Conservation (phyloP, 2,113 vertebrate species). For the Mus pahari region DNA sequence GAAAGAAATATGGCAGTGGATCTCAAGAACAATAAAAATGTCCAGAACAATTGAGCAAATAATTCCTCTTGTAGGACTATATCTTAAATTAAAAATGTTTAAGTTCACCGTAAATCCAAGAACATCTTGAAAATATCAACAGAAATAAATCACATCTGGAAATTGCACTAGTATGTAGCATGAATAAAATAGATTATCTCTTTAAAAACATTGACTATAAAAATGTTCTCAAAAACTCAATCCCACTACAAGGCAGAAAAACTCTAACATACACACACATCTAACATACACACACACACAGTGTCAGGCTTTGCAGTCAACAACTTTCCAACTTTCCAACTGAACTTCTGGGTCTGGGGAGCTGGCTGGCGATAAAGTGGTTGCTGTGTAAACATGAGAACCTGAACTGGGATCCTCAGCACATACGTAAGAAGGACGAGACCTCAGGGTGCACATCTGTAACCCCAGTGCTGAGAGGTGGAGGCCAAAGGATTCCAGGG, state of each 20-base stretch:
- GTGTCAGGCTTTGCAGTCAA: neutral
- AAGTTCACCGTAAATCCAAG: slow-evolving; percentile 8
- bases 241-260: neutral
- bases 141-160: neutral
- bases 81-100: slow-evolving; percentile 10
- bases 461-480: neutral
- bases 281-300: neutral
- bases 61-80: neutral
- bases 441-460: neutral
- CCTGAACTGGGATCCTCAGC: neutral
- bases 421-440: neutral
- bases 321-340: neutral
- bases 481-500: neutral
- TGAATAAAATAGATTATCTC: neutral
- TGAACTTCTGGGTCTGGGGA: neutral
- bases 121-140: neutral
- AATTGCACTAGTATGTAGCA: neutral
- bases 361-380: neutral
- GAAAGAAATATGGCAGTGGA: neutral
- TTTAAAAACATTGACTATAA: neutral
- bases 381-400: neutral
- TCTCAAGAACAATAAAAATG: slow-evolving; percentile 45
- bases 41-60: neutral
- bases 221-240: neutral
- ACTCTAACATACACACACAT: neutral